Percentiles rank a stretch among this genome's conserved stretches.
phyloP scores from a whole-genome alignment of 2,113 vertebrate species.

The Etia nguti region DNA sequence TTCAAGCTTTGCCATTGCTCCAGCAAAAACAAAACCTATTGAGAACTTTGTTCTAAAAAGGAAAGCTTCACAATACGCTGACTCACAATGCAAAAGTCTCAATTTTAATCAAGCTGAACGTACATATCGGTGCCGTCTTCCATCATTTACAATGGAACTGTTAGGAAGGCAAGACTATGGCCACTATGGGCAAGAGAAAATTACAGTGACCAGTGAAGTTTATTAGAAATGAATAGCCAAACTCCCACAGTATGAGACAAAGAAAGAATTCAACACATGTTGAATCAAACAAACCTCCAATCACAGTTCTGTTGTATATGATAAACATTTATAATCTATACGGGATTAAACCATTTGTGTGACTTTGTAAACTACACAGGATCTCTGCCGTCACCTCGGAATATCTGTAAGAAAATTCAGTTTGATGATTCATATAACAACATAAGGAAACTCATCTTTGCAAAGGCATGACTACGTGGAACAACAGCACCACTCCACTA shows the following conservation, averaged over 20 bases:
- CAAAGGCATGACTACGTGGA: neutral
- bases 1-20: fast-evolving
- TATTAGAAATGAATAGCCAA: conserved; percentile 93
- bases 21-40: neutral
- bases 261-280: conserved; percentile 72
- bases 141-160: neutral
- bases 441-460: neutral
- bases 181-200: neutral
- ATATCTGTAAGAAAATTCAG: conserved; percentile 1
- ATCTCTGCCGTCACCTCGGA: neutral
- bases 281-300: conserved; percentile 44
- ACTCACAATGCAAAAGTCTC: neutral
- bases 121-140: neutral
- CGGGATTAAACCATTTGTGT: conserved; percentile 76
- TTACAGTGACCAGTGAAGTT: conserved; percentile 59
- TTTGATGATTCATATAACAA: conserved; percentile 13
- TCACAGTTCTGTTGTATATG: conserved; percentile 31
- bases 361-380: conserved; percentile 52
- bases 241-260: conserved; percentile 83
- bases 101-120: neutral
- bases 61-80: fast-evolving
- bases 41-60: neutral
- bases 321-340: conserved; percentile 52
- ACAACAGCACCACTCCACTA: neutral
- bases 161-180: neutral